Evolutionary conservation across 2,113 vertebrate genomes (phyloP).

Genomic region (Rhinoptilus africanus): DNA sequence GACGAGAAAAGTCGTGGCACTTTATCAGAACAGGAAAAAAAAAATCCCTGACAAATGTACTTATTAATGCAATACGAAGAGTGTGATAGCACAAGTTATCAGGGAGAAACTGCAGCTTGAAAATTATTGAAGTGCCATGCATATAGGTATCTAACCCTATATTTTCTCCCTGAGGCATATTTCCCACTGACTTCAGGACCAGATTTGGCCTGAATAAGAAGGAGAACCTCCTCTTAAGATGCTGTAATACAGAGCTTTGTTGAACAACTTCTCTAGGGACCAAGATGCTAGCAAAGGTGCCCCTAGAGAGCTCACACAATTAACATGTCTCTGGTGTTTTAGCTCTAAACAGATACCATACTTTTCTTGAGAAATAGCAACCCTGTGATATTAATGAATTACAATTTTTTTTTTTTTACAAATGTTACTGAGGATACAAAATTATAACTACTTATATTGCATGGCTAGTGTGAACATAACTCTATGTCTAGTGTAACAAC

Average conservation of each 20-base stretch:
- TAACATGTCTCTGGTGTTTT: neutral
- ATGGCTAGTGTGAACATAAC: neutral
- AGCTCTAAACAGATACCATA: neutral
- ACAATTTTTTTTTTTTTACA: neutral
- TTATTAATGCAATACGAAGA: neutral
- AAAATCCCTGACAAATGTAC: neutral
- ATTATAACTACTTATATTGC: neutral
- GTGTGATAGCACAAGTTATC: neutral
- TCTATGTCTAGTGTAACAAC: neutral
- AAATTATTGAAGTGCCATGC: neutral
- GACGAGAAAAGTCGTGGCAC: neutral
- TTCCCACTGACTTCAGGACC: neutral
- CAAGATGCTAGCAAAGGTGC: neutral
- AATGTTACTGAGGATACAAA: neutral
- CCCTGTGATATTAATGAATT: neutral
- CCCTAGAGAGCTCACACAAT: neutral
- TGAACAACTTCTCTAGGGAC: neutral
- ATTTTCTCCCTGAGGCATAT: neutral
- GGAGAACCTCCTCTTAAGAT: neutral
- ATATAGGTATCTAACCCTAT: neutral
- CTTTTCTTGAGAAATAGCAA: neutral
- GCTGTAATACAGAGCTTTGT: neutral
- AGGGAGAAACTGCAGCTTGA: neutral
- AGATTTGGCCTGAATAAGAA: neutral
- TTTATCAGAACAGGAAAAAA: neutral